phyloP scores from a whole-genome alignment of 2,888 invertebrate genomes.

The Apantesis nais region DNA sequence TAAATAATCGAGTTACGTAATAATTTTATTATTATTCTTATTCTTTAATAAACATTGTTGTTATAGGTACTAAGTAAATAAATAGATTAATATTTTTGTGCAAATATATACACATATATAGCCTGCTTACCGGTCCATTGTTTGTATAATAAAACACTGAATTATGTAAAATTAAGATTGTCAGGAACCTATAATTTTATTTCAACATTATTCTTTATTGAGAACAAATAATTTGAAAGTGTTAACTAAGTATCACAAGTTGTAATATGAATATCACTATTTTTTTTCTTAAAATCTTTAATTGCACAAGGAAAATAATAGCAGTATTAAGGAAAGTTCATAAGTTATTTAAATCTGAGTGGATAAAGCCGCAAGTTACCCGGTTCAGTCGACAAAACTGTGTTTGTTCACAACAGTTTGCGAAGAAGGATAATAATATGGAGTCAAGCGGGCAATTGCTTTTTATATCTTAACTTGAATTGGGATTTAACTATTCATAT shows the following conservation, averaged over 20 bases:
- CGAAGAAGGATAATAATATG: neutral
- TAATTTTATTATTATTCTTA: too few species aligned
- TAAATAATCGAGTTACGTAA: too few species aligned
- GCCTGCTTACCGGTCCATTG: neutral
- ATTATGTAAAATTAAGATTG: neutral
- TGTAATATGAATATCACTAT: slow-evolving; percentile 4
- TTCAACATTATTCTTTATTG: slow-evolving; percentile 8
- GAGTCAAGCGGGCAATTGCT: neutral
- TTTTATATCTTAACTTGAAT: neutral
- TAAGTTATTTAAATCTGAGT: neutral
- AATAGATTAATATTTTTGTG: too few species aligned
- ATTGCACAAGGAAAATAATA: slow-evolving; percentile 1
- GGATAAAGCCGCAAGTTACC: neutral
- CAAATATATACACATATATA: too few species aligned
- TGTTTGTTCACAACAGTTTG: neutral
- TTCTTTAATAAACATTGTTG: too few species aligned
- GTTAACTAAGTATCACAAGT: slow-evolving; percentile 12
- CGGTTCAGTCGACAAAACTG: neutral
- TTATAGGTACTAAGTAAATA: too few species aligned
- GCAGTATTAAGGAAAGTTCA: neutral
- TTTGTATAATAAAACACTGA: neutral
- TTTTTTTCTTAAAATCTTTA: neutral
- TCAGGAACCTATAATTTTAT: neutral
- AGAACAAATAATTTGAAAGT: slow-evolving; percentile 1
- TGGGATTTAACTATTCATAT: neutral